Evolutionary conservation across 2,113 vertebrate species (phyloP).

Genomic region (Toxotes jaculatrix): DNA sequence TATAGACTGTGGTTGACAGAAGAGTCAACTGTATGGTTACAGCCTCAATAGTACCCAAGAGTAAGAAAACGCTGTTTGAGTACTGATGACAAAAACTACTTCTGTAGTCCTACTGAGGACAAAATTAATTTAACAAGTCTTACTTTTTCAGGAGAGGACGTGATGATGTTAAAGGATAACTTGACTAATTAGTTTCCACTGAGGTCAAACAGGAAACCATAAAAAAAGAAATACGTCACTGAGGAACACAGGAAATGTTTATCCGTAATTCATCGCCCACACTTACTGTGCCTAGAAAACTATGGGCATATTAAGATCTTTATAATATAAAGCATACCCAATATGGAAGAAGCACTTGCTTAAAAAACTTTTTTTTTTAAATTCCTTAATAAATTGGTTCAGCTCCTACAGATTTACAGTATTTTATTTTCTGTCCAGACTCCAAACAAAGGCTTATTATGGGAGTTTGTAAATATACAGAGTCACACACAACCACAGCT

Average conservation of each 20-base stretch:
- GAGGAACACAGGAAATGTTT: conserved; percentile 65
- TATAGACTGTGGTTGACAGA: not conserved
- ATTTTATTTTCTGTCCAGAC: not conserved
- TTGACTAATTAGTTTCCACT: conserved; percentile 24
- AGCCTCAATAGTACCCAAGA: not conserved
- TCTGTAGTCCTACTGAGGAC: not conserved
- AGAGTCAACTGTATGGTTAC: not conserved
- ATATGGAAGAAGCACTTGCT: conserved; percentile 7
- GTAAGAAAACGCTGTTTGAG: not conserved
- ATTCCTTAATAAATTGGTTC: not conserved
- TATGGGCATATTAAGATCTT: conserved; percentile 21
- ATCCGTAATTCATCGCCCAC: conserved; percentile 21
- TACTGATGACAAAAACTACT: not conserved
- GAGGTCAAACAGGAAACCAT: conserved; percentile 44
- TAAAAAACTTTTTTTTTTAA: not conserved
- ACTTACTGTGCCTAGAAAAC: conserved; percentile 22
- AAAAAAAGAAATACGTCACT: conserved; percentile 20
- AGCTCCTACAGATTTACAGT: conserved; percentile 6
- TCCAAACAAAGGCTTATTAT: not conserved
- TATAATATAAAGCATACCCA: conserved; percentile 38
- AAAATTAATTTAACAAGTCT: not conserved
- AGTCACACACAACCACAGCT: not conserved
- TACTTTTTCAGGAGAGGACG: not conserved
- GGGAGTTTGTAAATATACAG: not conserved
- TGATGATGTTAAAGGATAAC: conserved; percentile 12